Percentiles rank a stretch among this genome's conserved stretches.
These are phyloP conservation scores for Pterocles burchelli DNA, from an alignment of 2,113 vertebrate species.

Conservation along the genomic window DNA sequence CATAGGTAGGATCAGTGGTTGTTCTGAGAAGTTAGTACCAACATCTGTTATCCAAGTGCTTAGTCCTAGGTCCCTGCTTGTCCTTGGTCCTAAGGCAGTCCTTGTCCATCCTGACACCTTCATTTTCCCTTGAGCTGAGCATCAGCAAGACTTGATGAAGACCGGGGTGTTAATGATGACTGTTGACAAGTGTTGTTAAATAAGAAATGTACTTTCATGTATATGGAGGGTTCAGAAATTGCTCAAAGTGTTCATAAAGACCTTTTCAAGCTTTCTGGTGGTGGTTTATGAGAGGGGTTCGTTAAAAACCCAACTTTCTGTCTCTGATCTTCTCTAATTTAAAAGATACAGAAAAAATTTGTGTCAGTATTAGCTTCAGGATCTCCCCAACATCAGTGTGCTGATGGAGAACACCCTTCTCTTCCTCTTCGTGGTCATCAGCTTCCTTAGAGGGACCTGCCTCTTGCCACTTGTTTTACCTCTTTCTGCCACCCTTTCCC, in stretches of 20 bases:
- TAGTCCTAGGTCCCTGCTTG: background rate
- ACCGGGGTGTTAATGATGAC: background rate
- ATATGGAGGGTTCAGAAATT: background rate
- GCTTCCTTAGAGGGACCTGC: background rate
- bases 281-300: background rate
- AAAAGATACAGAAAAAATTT: background rate
- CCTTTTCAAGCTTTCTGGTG: background rate
- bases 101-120: background rate
- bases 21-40: background rate
- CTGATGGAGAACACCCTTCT: background rate
- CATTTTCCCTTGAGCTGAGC: too few relatives aligned
- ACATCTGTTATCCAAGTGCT: background rate
- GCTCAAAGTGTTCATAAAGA: background rate
- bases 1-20: background rate
- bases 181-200: background rate
- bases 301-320: background rate
- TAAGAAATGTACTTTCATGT: rapidly evolving
- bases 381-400: background rate
- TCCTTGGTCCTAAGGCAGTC: background rate
- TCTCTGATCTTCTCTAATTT: background rate
- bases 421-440: rapidly evolving
- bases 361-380: background rate
- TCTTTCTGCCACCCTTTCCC: rapidly evolving
- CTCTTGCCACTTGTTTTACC: background rate
- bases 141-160: background rate